Evolutionary conservation across 1,140 invertebrate species (phyloP).

Genomic region (Drosophila takahashii): DNA sequence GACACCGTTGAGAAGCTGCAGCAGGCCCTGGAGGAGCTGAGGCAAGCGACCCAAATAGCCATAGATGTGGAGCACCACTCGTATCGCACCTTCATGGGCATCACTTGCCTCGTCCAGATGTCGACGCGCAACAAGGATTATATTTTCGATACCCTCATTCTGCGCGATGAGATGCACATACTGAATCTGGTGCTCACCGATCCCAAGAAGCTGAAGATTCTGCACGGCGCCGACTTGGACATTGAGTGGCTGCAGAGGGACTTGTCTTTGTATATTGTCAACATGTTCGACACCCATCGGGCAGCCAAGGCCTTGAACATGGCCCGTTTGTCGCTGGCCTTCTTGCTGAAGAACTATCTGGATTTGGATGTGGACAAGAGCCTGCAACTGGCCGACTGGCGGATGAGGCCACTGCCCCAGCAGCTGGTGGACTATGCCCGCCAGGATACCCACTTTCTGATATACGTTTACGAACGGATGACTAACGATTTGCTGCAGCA

Average conservation of each 20-base stretch:
- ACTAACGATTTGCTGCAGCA: conserved; percentile 91
- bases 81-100: conserved; percentile 93
- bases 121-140: conserved; percentile 95
- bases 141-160: conserved; percentile 93
- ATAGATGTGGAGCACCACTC: conserved; percentile 96
- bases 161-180: conserved; percentile 92
- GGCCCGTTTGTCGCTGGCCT: conserved; percentile 90
- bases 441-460: conserved; percentile 97
- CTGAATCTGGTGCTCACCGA: conserved; percentile 97
- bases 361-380: conserved; percentile 92
- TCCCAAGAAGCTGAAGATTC: conserved; percentile 96
- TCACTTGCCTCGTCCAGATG: conserved; percentile 98
- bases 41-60: conserved; percentile 89
- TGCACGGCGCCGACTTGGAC: conserved; percentile 96
- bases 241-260: conserved; percentile 98
- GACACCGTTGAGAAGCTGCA: conserved; percentile 88
- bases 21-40: conserved; percentile 88
- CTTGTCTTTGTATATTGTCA: conserved; percentile 97
- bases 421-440: conserved; percentile 95
- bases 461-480: conserved; percentile 95
- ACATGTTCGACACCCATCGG: conserved; percentile 98
- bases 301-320: conserved; percentile 92
- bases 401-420: conserved; percentile 94
- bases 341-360: conserved; percentile 93
- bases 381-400: conserved; percentile 98